Evolutionary conservation across 2,888 invertebrate species (phyloP), one percentile per base, ranked within the genome.

Genomic region (Drosophila eohydei): DNA sequence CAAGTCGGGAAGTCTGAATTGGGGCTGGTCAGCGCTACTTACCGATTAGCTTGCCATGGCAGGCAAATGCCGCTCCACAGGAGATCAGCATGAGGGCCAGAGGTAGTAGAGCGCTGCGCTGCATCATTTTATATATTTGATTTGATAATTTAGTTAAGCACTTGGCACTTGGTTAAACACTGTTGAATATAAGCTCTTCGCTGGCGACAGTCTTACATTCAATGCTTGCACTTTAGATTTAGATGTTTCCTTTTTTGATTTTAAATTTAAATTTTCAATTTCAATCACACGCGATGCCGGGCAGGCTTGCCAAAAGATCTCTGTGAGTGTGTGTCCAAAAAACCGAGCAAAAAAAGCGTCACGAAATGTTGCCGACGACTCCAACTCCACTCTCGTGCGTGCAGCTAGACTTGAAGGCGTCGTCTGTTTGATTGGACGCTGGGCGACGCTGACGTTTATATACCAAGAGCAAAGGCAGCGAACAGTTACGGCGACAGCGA

Each of bases 351-450:
- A 88, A 70, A 67, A 69, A 61, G 74, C 75, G 80, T 56, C 76
- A 79, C 79, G 79, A 87, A 85, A 82, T 71, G 80, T 71, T 51
- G 71, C 84, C 87, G 85, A 90, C 89, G 82, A 86, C 88, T 91
- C 88, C 91, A 91, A 90, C 87, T 91, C 91, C 84, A 91, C 92
- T 92, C 90, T 90, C 87, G 90, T 84, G 83, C 81, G 89, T 91
- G 91, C 82, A 91, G 92, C 92, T 92, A 92, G 93, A 93, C 93
- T 91, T 92, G 91, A 92, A 93, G 93, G 92, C 93, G 93, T 92
- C 93, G 92, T 92, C 91, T 93, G 93, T 92, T 92, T 93, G 92
- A 88, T 90, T 87, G 87, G 83, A 89, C 86, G 89, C 89, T 87
- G 80, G 79, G 72, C 82, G 90, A 80, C 83, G 89, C 88, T 74